Base-by-base conservation (phyloP, 2,113 vertebrate genomes). In the Brachypteracias leptosomus region DNA sequence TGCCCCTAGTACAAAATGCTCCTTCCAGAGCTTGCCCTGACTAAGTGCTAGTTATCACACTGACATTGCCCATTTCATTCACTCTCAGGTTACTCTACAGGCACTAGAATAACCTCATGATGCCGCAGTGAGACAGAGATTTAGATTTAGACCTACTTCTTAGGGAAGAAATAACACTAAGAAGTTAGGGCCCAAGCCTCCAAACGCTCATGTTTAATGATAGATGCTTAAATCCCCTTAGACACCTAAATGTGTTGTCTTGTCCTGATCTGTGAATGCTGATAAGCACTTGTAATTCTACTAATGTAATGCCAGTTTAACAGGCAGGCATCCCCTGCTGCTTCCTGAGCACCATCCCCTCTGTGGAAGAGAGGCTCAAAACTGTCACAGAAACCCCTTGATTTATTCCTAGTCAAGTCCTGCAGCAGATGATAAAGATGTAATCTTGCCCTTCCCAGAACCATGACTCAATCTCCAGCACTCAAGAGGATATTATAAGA, bases 361-460 rank as follows among this genome's bases (percentile, higher is more conserved):
- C 49, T 36, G 26, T 35, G 61, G 13, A 44, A 78, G 35, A 47
- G 72, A 77, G 28, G 15, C 44, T 52, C 52, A 24, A 15, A 88
- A 72, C 58, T 65, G 7, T 83, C 93, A 14, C 42, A 91, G 85
- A 77, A 89, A 88, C 55, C 19, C 42, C 77, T 83, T 85, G 75
- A 63, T 91, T 94, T 96, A 57, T 71, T 74, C 83, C 58, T 24
- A 35, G 67, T 36, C 40, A 71, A 87, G 80, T 88, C 38, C 61
- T 88, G 65, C 61, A 88, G 79, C 67, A 82, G 81, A 94, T 7
- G 25, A 68, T 88, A 70, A 75, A 85, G 67, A 81, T 83, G 85
- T 77, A 67, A 83, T 63, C 31, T 61, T 81, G 63, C 61, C 49
- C 63, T 94, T 96, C 86, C 85, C 88, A 96, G 93, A 92, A 90